phyloP scores from a whole-genome alignment of 1,140 invertebrate species.

The Drosophila repletoides region DNA sequence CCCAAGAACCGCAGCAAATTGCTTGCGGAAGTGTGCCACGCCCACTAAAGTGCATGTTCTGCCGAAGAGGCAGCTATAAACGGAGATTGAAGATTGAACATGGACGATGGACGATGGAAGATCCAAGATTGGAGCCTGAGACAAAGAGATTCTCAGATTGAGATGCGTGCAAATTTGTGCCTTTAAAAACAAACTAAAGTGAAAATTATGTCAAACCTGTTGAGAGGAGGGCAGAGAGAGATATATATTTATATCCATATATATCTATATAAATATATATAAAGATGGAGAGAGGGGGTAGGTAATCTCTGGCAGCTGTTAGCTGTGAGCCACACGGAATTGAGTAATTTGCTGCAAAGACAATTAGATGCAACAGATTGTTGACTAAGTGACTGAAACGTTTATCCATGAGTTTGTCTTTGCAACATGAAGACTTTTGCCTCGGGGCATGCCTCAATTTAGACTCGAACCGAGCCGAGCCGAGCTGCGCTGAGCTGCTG shows the following conservation, averaged over 20 bases:
- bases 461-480: no score
- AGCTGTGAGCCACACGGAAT: slow-evolving; percentile 56
- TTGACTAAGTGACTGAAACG: slow-evolving; percentile 76
- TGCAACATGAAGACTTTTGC: slow-evolving; percentile 46
- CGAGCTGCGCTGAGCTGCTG: slow-evolving; percentile 20
- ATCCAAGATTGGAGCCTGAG: slow-evolving; percentile 9
- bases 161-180: slow-evolving; percentile 76
- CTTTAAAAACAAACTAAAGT: slow-evolving; percentile 77
- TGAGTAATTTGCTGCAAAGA: slow-evolving; percentile 77
- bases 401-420: slow-evolving; percentile 47
- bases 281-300: not conserved
- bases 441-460: slow-evolving; percentile 10
- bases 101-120: slow-evolving; percentile 15
- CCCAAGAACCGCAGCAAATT: slow-evolving; percentile 67
- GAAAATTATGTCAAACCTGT: slow-evolving; percentile 79
- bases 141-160: slow-evolving; percentile 48
- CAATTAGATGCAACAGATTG: slow-evolving; percentile 80
- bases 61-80: not conserved
- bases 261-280: no score
- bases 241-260: no score
- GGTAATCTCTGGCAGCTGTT: slow-evolving; percentile 15
- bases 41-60: slow-evolving; percentile 62
- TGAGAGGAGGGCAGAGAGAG: slow-evolving; percentile 13
- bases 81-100: slow-evolving; percentile 16
- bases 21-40: slow-evolving; percentile 76